These are phyloP conservation scores for Pararge aegeria DNA, from an alignment of 1,140 invertebrate genomes.

Conservation along the genomic window DNA sequence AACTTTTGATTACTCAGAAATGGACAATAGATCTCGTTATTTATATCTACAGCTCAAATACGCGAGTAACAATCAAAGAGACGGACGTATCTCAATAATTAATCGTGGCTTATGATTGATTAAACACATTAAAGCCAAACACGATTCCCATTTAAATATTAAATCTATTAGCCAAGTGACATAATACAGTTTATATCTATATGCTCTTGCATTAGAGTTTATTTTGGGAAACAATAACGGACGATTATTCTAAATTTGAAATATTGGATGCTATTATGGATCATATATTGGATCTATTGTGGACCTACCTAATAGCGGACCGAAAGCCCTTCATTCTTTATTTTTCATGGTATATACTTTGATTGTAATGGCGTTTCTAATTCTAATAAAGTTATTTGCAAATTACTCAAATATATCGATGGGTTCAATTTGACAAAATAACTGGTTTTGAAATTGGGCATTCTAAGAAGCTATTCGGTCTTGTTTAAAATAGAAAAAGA, in stretches of 20 bases:
- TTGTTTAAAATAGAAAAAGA: not conserved
- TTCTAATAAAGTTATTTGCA: not conserved
- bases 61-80: constrained; percentile 52
- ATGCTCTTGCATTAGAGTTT: constrained; percentile 59
- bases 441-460: not conserved
- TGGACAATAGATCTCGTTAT: constrained; percentile 71
- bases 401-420: not conserved
- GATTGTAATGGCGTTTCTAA: not conserved
- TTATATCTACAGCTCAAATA: constrained; percentile 57
- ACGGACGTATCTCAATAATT: constrained; percentile 72
- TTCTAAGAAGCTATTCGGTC: not conserved
- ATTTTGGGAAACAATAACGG: constrained; percentile 68
- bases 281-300: too few species aligned
- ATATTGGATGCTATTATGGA: constrained; percentile 10
- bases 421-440: not conserved
- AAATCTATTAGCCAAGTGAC: constrained; percentile 71
- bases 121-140: constrained; percentile 73
- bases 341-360: not conserved
- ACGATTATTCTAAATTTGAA: constrained; percentile 46
- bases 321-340: not conserved
- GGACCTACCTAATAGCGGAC: not conserved
- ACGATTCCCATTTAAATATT: constrained; percentile 75
- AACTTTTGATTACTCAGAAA: constrained; percentile 68
- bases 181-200: constrained; percentile 72
- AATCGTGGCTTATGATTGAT: constrained; percentile 77